Evolutionary conservation across 2,888 invertebrate species (phyloP).

Genomic region (Rhodophaea formosa): DNA sequence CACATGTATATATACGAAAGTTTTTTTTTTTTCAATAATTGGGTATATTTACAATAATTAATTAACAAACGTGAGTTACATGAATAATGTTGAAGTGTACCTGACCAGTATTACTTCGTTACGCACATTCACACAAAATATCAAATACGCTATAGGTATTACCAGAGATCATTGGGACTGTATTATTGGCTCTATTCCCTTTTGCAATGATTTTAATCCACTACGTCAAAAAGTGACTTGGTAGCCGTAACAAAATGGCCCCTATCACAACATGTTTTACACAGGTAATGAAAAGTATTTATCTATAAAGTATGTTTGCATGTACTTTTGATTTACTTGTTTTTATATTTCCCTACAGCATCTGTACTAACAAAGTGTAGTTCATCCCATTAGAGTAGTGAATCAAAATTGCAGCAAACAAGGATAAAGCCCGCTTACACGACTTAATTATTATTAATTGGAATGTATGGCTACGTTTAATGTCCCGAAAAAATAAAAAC

Average conservation of each 20-base stretch:
- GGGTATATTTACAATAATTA: slow-evolving; percentile 80
- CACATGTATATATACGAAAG: slow-evolving; percentile 68
- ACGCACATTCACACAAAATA: slow-evolving; percentile 59
- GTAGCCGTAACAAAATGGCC: too few species aligned
- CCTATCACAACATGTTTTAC: not conserved
- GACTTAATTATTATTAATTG: slow-evolving; percentile 28
- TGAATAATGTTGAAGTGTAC: slow-evolving; percentile 65
- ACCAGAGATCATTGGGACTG: slow-evolving; percentile 46
- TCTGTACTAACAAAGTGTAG: too few species aligned
- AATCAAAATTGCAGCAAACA: not conserved
- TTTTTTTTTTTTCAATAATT: slow-evolving; percentile 78
- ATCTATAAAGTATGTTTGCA: too few species aligned
- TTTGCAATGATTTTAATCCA: not conserved
- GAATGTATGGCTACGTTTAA: slow-evolving; percentile 24
- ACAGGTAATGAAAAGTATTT: too few species aligned
- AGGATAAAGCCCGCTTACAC: not conserved
- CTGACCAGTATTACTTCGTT: slow-evolving; percentile 40
- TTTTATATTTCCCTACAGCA: too few species aligned
- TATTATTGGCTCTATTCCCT: slow-evolving; percentile 22
- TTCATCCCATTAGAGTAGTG: not conserved
- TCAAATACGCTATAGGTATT: slow-evolving; percentile 45
- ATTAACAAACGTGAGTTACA: slow-evolving; percentile 79
- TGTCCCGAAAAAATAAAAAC: slow-evolving; percentile 4
- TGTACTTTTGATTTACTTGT: too few species aligned
- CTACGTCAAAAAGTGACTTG: not conserved